A percentile compares a stretch with the other conserved stretches of the same genome.
Evolutionary conservation across 2,888 invertebrate genomes (phyloP).

Genomic region (Tolmerus cingulatus): DNA sequence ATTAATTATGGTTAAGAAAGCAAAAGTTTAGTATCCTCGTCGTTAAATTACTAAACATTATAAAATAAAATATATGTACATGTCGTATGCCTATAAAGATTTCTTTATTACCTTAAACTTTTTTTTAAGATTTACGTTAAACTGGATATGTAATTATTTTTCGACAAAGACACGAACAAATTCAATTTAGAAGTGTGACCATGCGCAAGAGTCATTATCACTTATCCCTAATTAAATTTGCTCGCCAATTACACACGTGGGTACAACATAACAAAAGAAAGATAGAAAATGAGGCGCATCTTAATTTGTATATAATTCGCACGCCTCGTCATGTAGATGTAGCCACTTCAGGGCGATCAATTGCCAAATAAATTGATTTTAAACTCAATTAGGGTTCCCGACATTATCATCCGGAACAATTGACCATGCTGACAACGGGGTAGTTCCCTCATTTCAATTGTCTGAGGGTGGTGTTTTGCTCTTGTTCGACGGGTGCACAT

Average conservation of each 20-base stretch:
- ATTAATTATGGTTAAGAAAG: no score
- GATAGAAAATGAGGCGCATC: neutral
- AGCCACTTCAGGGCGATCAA: conserved; percentile 43
- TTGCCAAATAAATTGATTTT: conserved; percentile 62
- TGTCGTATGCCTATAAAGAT: no score
- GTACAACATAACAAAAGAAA: conserved; percentile 1
- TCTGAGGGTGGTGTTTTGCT: neutral
- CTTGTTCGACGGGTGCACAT: conserved; percentile 27
- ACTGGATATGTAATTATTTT: neutral
- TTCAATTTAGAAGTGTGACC: conserved; percentile 6
- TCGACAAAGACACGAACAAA: no score
- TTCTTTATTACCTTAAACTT: no score
- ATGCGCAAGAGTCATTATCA: neutral
- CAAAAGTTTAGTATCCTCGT: no score
- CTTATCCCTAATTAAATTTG: conserved; percentile 62
- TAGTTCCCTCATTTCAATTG: neutral
- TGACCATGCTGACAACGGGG: neutral
- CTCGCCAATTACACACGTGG: conserved; percentile 61
- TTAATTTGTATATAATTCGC: neutral
- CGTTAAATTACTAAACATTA: no score
- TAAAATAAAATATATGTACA: no score
- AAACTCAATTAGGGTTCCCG: conserved; percentile 61
- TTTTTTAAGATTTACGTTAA: no score
- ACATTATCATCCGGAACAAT: conserved; percentile 36
- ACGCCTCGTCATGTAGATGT: neutral